phyloP scores from a whole-genome alignment of 2,113 vertebrate species.

The Turdus rufiventris region DNA sequence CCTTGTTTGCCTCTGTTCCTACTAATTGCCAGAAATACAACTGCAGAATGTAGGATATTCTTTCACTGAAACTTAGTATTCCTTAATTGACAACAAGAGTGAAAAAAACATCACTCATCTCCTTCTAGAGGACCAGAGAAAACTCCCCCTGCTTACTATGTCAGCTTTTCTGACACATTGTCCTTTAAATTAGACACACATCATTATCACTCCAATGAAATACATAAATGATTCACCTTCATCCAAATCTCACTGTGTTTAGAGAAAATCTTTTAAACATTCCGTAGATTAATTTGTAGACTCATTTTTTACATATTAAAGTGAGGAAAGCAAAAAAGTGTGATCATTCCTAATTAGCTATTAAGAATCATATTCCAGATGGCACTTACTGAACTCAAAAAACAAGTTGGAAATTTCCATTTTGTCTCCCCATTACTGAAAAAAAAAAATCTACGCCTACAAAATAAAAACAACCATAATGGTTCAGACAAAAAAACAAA shows the following conservation, averaged over 20 bases:
- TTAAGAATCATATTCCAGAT: neutral
- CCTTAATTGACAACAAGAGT: neutral
- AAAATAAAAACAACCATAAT: slow-evolving; percentile 34
- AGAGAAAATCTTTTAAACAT: neutral
- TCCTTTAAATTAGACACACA: neutral
- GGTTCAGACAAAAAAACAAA: neutral
- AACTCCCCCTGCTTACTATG: neutral
- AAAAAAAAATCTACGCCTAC: neutral
- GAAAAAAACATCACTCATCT: neutral
- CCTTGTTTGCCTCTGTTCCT: neutral
- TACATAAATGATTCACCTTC: neutral
- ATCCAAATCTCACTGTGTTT: neutral
- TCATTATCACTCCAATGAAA: neutral
- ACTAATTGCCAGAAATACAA: neutral
- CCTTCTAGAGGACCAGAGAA: neutral
- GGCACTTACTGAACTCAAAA: neutral
- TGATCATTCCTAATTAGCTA: neutral
- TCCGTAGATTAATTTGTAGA: neutral
- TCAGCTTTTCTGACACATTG: neutral
- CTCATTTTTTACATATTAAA: neutral
- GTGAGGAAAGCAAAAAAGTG: neutral
- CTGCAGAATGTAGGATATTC: neutral
- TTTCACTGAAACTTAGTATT: neutral
- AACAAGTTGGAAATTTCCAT: neutral
- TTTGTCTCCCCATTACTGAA: slow-evolving; percentile 3